Percentiles rank a stretch among this genome's conserved stretches.
These are phyloP conservation scores for Ranitomeya imitator DNA, from an alignment of 2,113 vertebrate species.

Conservation along the genomic window DNA sequence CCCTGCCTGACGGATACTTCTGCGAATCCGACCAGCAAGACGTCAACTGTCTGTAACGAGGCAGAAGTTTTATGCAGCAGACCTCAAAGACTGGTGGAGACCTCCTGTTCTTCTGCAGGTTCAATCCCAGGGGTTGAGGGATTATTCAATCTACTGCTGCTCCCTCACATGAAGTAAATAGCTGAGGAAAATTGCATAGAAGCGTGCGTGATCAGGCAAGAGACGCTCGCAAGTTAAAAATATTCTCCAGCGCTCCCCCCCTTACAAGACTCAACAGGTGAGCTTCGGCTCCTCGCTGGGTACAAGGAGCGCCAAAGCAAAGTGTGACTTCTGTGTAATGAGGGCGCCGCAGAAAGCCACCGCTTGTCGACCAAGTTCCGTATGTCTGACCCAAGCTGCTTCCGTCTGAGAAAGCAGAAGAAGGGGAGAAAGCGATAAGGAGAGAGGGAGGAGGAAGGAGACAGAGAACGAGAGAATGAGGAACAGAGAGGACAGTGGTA, in stretches of 20 bases:
- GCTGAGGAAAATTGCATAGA: background rate
- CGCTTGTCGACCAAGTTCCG: background rate
- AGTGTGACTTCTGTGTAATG: conserved; percentile 4
- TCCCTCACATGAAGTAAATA: conserved; percentile 13
- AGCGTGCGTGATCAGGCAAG: conserved; percentile 14
- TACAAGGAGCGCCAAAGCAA: background rate
- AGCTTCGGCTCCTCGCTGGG: background rate
- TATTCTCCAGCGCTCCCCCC: background rate
- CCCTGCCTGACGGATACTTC: too few species aligned
- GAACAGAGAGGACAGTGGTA: background rate
- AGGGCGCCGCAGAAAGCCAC: background rate
- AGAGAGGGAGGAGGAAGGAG: conserved; percentile 25
- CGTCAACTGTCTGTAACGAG: background rate
- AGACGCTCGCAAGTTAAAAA: conserved; percentile 25
- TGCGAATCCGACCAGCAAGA: background rate
- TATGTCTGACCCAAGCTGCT: conserved; percentile 32
- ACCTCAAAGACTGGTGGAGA: background rate
- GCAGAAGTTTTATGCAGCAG: background rate
- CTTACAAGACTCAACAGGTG: conserved; percentile 31
- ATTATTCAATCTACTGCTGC: background rate
- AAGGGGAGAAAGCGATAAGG: conserved; percentile 16
- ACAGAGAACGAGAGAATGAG: background rate
- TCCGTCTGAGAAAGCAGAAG: conserved; percentile 47
- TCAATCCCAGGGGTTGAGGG: background rate
- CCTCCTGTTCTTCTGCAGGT: background rate